phyloP scores from a whole-genome alignment of 2,797 vertebrate species.

The Takifugu rubripes region DNA sequence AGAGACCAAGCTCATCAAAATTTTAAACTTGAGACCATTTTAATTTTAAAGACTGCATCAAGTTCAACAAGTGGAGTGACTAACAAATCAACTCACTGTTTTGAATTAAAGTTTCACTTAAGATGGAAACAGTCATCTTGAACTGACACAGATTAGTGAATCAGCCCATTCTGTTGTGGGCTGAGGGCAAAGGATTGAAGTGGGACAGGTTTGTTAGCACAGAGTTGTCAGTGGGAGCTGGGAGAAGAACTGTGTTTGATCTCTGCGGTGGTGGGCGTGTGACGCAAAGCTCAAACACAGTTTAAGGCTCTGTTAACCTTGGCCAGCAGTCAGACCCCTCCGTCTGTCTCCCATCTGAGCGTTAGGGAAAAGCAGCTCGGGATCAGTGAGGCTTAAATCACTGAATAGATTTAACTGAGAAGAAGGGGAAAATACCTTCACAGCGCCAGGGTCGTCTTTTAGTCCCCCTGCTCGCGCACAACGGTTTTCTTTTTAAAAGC shows the following conservation, averaged over 20 bases:
- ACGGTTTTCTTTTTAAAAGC: constrained; percentile 31
- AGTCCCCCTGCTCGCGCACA: constrained; percentile 34
- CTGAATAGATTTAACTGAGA: constrained; percentile 58
- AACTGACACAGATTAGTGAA: constrained; percentile 1
- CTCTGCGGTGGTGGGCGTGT: constrained; percentile 55
- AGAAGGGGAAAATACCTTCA: constrained; percentile 18
- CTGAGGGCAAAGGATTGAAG: constrained; percentile 31
- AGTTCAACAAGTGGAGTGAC: constrained; percentile 9
- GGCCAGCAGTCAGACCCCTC: constrained; percentile 63
- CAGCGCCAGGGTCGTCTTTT: constrained; percentile 41
- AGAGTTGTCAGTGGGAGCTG: constrained; percentile 47
- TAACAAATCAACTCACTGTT: background rate
- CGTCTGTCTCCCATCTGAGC: constrained; percentile 60
- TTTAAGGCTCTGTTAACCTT: constrained; percentile 72
- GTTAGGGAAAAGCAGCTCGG: constrained; percentile 34
- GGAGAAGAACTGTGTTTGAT: constrained; percentile 60
- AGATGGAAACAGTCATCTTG: background rate
- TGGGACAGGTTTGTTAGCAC: constrained; percentile 46
- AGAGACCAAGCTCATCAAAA: constrained; percentile 24
- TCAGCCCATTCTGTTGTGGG: constrained; percentile 16
- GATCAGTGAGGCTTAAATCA: constrained; percentile 65
- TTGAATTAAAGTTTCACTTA: background rate
- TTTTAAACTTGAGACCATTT: too few species aligned
- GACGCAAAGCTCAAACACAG: constrained; percentile 67
- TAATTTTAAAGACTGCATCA: constrained; percentile 7